Conservation (phyloP, 1,140 invertebrate species). For the Drosophila micromelanica region DNA sequence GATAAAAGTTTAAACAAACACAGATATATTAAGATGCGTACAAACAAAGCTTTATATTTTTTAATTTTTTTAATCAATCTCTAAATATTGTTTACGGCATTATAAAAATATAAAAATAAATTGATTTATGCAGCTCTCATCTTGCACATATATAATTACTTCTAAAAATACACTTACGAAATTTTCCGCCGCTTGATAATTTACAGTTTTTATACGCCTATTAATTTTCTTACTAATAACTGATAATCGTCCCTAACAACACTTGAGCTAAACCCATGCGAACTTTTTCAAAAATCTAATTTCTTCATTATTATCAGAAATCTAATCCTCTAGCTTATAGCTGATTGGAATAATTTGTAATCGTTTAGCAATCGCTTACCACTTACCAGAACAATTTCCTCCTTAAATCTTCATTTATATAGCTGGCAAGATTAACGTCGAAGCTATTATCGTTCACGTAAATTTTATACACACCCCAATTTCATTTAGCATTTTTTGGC, state of each 20-base stretch:
- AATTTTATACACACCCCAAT: constrained; percentile 15
- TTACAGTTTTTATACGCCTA: background rate
- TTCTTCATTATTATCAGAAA: constrained; percentile 15
- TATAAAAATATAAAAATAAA: background rate
- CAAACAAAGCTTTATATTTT: background rate
- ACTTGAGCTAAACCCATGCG: background rate
- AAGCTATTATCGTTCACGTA: constrained; percentile 18
- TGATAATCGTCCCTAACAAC: background rate
- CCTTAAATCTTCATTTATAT: constrained; percentile 37
- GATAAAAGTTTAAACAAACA: too few species aligned
- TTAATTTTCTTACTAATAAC: too few species aligned
- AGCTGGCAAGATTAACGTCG: constrained; percentile 13
- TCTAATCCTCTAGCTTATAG: constrained; percentile 1
- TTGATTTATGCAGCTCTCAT: too few species aligned
- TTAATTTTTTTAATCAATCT: too few species aligned
- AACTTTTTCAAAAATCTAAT: constrained; percentile 1
- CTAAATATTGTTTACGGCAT: background rate
- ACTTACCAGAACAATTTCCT: constrained; percentile 54
- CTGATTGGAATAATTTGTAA: constrained; percentile 66
- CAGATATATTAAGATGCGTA: too few species aligned
- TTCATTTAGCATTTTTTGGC: background rate
- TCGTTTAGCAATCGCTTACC: constrained; percentile 53
- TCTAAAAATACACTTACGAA: too few species aligned
- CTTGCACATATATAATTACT: too few species aligned
- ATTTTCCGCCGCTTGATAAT: too few species aligned